Evolutionary conservation across 2,797 vertebrate species (phyloP).

Genomic region (Coccyzus lansbergi): DNA sequence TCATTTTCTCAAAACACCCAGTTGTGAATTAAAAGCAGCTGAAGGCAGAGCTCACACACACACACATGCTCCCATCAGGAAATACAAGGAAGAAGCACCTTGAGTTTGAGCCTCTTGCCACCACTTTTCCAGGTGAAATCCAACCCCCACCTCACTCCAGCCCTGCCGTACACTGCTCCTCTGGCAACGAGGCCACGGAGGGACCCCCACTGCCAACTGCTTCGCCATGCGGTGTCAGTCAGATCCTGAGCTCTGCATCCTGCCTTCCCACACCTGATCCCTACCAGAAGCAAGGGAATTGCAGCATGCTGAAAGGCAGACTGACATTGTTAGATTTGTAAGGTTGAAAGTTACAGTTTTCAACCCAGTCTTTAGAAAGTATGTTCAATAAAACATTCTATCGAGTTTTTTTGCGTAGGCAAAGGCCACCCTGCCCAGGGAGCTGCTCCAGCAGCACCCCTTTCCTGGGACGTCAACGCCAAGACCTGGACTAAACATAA

Average conservation of each 20-base stretch:
- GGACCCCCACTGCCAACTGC: background rate
- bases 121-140: no score
- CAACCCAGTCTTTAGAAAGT: background rate
- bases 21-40: background rate
- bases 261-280: background rate
- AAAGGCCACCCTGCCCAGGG: background rate
- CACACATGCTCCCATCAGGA: background rate
- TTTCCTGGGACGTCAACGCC: background rate
- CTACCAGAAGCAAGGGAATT: background rate
- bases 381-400: background rate
- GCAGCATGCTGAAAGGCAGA: background rate
- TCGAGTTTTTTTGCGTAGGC: background rate
- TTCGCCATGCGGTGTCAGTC: background rate
- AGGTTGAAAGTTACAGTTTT: background rate
- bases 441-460: background rate
- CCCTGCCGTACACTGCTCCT: accelerated
- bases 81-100: background rate
- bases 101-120: background rate
- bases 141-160: background rate
- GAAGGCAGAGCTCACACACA: background rate
- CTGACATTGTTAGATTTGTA: background rate
- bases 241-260: background rate
- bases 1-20: background rate
- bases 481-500: background rate
- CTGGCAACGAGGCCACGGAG: background rate